Evolutionary conservation across 1,140 invertebrate genomes (phyloP).

Genomic region (Colletes latitarsis): DNA sequence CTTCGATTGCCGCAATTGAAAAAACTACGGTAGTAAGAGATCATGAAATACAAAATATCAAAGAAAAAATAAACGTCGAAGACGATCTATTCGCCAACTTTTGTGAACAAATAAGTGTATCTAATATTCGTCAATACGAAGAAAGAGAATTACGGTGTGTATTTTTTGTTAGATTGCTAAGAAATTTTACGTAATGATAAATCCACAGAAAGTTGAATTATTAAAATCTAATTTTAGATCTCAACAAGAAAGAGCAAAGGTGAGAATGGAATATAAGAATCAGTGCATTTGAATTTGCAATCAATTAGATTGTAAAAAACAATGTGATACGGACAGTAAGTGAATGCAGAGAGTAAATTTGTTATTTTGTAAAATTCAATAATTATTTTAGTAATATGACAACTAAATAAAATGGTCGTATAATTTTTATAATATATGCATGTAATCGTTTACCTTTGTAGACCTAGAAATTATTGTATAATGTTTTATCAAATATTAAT

Average conservation of each 20-base stretch:
- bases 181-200: no score
- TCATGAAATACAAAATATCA: slow-evolving; percentile 94
- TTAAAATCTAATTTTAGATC: no score
- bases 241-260: slow-evolving; percentile 97
- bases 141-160: slow-evolving; percentile 97
- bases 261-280: slow-evolving; percentile 97
- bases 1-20: slow-evolving; percentile 83
- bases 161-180: no score
- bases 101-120: slow-evolving; percentile 96
- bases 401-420: no score
- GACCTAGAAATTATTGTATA: no score
- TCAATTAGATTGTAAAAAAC: slow-evolving; percentile 97
- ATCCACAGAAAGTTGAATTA: no score
- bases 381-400: no score
- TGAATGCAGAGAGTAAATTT: no score
- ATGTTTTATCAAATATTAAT: no score
- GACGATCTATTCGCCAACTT: slow-evolving; percentile 98
- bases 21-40: slow-evolving; percentile 90
- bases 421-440: no score
- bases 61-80: slow-evolving; percentile 98
- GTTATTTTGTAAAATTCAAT: no score
- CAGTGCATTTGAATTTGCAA: slow-evolving; percentile 97
- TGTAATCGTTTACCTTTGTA: no score
- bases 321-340: slow-evolving; percentile 94
- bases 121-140: slow-evolving; percentile 99